Evolutionary conservation across 2,888 invertebrate species (phyloP), one percentile per base, ranked within the genome.

Genomic region (Antheraea assamensis): DNA sequence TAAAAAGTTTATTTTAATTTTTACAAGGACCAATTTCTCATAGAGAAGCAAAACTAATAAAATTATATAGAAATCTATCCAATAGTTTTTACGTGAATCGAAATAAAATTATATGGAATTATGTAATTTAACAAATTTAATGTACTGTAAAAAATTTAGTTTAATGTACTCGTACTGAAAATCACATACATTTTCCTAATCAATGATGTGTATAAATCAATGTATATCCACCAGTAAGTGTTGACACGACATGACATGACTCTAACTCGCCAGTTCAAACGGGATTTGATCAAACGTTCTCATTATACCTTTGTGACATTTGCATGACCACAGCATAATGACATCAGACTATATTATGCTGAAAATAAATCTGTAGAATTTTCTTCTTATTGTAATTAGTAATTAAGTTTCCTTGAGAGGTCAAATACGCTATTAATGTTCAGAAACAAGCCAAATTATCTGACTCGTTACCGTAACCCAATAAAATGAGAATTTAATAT

Each of bases 251-350:
- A 42, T 10, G 1, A 58, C n/a, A n/a, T n/a, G n/a, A 58, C 58
- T 58, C 7, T n/a, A n/a, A 0, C n/a, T n/a, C 1, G 10, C 8
- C 7, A 1, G 10, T 58, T 58, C 58, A 58, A 58, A 24, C 58
- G 58, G 58, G 58, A 58, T n/a, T 58, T 58, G 10, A 61, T 27
- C 61, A 61, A 61, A 61, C 24, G 61, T 27, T 61, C 27, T 81
- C 78, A 82, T 82, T 82, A 74, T 75, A 55, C 71, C 71, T 24
- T 74, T 72, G 75, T 74, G 19, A 13, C 27, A 30, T 30, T 64
- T 64, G 30, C 15, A 27, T 30, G 17, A 64, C 61, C 61, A 30
- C 27, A 17, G 27, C 10, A 61, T 27, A 61, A 10, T 27, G 61
- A 58, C 10, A n/a, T 13, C 27, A 15, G 13, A 10, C 24, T n/a